Evolutionary conservation across 2,113 vertebrate genomes (phyloP).

Genomic region (Lota lota): DNA sequence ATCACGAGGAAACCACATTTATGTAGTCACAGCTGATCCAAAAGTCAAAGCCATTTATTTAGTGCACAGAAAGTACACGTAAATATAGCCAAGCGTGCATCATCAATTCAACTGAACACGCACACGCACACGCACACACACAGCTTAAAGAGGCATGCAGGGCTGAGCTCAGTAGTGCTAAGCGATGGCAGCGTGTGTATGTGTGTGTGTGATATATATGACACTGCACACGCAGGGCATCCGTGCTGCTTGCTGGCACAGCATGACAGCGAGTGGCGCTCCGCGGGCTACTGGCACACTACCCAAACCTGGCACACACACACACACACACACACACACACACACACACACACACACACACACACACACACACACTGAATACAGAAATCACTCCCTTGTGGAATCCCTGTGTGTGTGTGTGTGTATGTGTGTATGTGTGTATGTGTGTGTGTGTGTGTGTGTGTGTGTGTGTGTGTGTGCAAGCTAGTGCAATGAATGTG

Average conservation of each 20-base stretch:
- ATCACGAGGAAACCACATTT: not conserved
- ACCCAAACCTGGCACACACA: conserved; percentile 84
- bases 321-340: conserved; percentile 36
- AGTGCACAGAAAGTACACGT: conserved; percentile 16
- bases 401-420: conserved; percentile 53
- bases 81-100: conserved; percentile 22
- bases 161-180: conserved; percentile 57
- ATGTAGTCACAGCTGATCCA: conserved; percentile 50
- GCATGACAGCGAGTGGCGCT: conserved; percentile 93
- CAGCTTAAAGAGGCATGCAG: conserved; percentile 11
- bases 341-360: no score
- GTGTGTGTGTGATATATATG: conserved; percentile 93
- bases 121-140: conserved; percentile 4
- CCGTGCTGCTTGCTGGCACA: conserved; percentile 94
- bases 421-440: conserved; percentile 5
- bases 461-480: not conserved
- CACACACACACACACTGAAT: conserved; percentile 75
- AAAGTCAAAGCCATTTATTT: conserved; percentile 44
- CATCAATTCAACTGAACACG: conserved; percentile 5
- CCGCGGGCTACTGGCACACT: conserved; percentile 89
- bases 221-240: conserved; percentile 96
- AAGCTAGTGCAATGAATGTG: no score
- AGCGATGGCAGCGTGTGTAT: conserved; percentile 82
- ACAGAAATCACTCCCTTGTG: conserved; percentile 92
- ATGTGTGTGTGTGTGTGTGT: conserved; percentile 1